Evolutionary conservation across 1,140 invertebrate genomes (phyloP).

Genomic region (Sycophila sp.): DNA sequence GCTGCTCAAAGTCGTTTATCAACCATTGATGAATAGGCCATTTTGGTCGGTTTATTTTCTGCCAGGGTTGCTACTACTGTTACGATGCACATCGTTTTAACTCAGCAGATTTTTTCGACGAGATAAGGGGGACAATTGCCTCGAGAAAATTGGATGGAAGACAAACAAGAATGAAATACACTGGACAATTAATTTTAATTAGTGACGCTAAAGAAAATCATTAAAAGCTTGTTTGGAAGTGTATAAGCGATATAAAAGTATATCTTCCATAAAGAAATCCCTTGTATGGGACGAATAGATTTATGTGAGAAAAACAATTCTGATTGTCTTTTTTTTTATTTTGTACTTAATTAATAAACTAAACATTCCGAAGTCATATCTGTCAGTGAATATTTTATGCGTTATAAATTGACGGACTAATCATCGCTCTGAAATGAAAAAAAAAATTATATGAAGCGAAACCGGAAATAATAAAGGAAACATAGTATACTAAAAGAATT

Average conservation of each 20-base stretch:
- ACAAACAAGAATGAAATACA: neutral
- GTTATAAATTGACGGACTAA: no score
- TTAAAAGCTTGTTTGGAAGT: neutral
- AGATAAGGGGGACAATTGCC: neutral
- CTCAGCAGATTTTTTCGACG: neutral
- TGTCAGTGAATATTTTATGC: neutral
- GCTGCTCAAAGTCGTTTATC: no score
- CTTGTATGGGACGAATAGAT: neutral
- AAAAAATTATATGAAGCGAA: neutral
- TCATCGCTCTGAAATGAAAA: neutral
- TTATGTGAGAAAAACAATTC: neutral
- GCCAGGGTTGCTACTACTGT: no score
- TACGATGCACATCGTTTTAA: neutral
- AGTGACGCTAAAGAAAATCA: neutral
- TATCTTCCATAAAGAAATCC: neutral
- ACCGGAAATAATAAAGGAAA: neutral
- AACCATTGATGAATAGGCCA: no score
- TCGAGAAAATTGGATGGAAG: neutral
- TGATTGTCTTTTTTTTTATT: neutral
- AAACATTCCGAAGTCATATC: neutral
- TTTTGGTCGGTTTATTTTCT: no score
- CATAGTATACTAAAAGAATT: no score
- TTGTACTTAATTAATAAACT: neutral
- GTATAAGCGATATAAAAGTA: neutral
- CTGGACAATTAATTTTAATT: constrained; percentile 8